phyloP scores from a whole-genome alignment of 2,113 vertebrate genomes.

The Elanoides forficatus region DNA sequence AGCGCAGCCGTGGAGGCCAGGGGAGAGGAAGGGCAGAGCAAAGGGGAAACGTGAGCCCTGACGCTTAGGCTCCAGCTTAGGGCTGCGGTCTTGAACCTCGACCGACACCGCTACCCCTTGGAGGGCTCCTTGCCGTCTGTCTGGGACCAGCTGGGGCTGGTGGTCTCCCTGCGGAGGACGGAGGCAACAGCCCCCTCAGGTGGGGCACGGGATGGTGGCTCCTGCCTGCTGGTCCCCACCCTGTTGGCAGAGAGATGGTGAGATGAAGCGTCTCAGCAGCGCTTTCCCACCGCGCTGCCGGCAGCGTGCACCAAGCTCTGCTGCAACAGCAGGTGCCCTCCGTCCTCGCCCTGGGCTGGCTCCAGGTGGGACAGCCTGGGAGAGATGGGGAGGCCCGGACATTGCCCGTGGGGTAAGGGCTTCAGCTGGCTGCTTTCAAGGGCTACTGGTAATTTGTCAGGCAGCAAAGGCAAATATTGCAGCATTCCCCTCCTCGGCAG shows the following conservation, averaged over 20 bases:
- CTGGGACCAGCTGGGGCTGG: background rate
- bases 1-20: rapidly evolving
- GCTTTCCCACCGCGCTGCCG: rapidly evolving
- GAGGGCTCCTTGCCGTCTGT: background rate
- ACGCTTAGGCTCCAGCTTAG: background rate
- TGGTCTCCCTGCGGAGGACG: background rate
- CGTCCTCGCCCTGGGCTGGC: background rate
- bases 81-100: background rate
- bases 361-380: background rate
- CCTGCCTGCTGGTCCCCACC: background rate
- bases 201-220: background rate
- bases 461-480: background rate
- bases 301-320: background rate
- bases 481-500: background rate
- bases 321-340: no score
- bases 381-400: background rate
- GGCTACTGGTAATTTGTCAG: background rate
- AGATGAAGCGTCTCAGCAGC: background rate
- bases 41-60: background rate
- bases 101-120: background rate
- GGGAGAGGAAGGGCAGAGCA: background rate
- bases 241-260: background rate
- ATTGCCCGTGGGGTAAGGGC: background rate
- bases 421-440: background rate
- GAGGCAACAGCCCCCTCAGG: background rate